Percentiles rank a stretch among this genome's conserved stretches.
Evolutionary conservation across 2,797 vertebrate species (phyloP).

Genomic region (Danio albolineatus): DNA sequence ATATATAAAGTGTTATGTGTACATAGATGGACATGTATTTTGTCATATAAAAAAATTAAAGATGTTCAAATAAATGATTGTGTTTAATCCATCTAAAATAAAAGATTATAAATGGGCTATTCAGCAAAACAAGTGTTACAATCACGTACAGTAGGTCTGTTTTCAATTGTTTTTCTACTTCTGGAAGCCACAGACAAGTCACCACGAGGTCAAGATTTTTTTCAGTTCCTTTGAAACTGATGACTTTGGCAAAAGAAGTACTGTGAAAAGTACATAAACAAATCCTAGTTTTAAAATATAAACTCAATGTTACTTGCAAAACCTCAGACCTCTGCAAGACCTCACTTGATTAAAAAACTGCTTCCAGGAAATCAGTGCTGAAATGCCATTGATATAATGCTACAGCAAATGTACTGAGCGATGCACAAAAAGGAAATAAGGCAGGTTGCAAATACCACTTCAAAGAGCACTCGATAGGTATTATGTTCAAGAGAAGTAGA

Average conservation of each 20-base stretch:
- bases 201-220: conserved; percentile 11
- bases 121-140: background rate
- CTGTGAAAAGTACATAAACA: conserved; percentile 2
- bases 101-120: background rate
- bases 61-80: background rate
- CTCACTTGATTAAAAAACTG: background rate
- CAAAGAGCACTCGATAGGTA: background rate
- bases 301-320: background rate
- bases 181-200: background rate
- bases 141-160: background rate
- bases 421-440: conserved; percentile 27
- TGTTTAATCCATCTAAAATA: background rate
- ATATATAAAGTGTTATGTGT: background rate
- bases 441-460: conserved; percentile 18
- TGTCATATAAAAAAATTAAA: conserved; percentile 7
- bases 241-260: background rate
- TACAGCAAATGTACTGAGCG: background rate
- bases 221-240: conserved; percentile 2
- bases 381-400: background rate
- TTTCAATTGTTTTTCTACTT: background rate
- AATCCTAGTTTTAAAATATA: background rate
- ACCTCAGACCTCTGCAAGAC: background rate
- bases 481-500: background rate
- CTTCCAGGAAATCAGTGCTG: background rate
- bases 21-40: background rate